Evolutionary conservation across 2,113 vertebrate genomes (phyloP).

Genomic region (Cheilinus undulatus): DNA sequence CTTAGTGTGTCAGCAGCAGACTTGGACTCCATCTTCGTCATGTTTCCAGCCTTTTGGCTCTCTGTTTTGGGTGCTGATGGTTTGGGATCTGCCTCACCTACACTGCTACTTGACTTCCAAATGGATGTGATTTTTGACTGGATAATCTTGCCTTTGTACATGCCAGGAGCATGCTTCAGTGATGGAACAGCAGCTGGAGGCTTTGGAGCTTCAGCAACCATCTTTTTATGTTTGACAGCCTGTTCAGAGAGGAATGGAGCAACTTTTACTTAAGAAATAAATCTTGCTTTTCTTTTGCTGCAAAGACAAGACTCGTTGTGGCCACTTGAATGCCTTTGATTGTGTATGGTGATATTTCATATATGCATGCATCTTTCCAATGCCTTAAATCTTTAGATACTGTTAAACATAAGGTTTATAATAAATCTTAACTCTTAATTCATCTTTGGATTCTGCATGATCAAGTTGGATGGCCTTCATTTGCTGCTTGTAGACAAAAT

Average conservation of each 20-base stretch:
- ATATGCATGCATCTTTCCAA: too few relatives aligned
- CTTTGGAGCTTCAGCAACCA: slow-evolving; percentile 78
- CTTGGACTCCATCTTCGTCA: slow-evolving; percentile 33
- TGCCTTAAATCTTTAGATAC: too few relatives aligned
- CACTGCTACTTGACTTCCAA: slow-evolving; percentile 78
- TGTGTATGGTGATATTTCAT: too few relatives aligned
- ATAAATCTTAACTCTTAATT: too few relatives aligned
- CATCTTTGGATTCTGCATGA: too few relatives aligned
- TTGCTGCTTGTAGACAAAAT: too few relatives aligned
- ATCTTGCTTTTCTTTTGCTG: too few relatives aligned
- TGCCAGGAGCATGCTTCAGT: slow-evolving; percentile 84
- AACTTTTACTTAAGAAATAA: too few relatives aligned
- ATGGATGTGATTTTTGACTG: slow-evolving; percentile 93
- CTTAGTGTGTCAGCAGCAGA: slow-evolving; percentile 13
- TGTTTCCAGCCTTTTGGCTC: slow-evolving; percentile 20
- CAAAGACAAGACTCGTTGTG: too few relatives aligned
- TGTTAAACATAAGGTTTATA: too few relatives aligned
- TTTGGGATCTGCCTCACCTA: slow-evolving; percentile 44
- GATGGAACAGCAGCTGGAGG: slow-evolving; percentile 34
- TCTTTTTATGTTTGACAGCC: slow-evolving; percentile 72
- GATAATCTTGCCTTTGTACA: slow-evolving; percentile 90
- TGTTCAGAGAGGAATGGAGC: slow-evolving; percentile 81
- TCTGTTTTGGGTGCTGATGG: slow-evolving; percentile 36
- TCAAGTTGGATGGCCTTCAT: too few relatives aligned
- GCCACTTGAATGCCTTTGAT: too few relatives aligned